phyloP scores from a whole-genome alignment of 2,113 vertebrate species.

The Ceyx cyanopectus region DNA sequence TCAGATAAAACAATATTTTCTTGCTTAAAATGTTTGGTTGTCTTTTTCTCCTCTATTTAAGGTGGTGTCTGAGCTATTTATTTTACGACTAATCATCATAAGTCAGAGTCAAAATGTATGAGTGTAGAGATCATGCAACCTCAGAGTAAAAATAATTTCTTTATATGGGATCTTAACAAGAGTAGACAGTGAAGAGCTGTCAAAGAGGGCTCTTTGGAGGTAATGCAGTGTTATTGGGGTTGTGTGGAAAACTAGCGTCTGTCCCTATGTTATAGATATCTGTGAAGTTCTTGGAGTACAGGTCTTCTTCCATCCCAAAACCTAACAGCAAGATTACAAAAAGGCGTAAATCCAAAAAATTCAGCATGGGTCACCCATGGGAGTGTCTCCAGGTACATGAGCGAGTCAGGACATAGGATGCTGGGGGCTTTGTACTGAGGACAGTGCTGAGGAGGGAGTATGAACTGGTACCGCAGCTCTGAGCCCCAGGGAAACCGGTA shows the following conservation, averaged over 20 bases:
- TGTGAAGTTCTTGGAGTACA: background rate
- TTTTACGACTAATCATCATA: background rate
- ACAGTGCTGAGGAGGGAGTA: background rate
- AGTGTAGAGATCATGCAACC: background rate
- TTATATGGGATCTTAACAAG: background rate
- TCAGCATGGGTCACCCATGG: background rate
- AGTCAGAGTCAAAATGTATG: background rate
- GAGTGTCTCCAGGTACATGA: background rate
- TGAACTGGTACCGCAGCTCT: background rate
- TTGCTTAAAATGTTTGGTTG: background rate
- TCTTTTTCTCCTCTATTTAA: background rate
- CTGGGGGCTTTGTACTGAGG: rapidly evolving
- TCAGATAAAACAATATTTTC: background rate
- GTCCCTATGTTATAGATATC: rapidly evolving
- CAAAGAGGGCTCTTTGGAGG: background rate
- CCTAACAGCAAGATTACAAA: background rate
- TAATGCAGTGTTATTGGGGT: rapidly evolving
- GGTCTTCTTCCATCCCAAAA: background rate
- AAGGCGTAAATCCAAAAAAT: background rate
- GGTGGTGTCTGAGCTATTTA: background rate
- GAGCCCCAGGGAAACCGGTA: background rate
- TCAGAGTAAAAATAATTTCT: background rate
- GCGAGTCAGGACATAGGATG: background rate
- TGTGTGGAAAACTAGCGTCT: background rate
- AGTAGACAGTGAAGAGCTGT: background rate